These are phyloP conservation scores for Anguilla japonica DNA, from an alignment of 2,113 vertebrate genomes.

Conservation along the genomic window DNA sequence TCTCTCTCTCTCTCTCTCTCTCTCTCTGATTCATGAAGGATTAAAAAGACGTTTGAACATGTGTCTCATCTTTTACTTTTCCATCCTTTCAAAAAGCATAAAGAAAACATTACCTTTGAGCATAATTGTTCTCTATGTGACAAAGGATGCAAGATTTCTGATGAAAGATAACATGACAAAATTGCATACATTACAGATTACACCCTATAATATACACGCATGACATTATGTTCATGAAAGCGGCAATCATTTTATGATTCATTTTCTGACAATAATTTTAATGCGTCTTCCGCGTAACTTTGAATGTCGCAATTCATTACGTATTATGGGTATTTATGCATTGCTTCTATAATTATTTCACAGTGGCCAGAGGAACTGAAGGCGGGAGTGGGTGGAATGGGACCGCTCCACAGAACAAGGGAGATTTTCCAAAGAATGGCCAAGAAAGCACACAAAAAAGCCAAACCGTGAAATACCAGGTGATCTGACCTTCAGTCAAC, in stretches of 20 bases:
- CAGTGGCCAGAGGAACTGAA: background rate
- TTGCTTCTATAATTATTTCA: background rate
- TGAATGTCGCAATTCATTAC: background rate
- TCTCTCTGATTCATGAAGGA: background rate
- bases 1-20: too few species aligned
- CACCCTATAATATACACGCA: background rate
- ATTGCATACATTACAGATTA: background rate
- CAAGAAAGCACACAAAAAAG: background rate
- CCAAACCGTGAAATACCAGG: background rate
- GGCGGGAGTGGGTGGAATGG: background rate
- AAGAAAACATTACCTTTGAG: background rate
- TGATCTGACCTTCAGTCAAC: slow-evolving; percentile 9
- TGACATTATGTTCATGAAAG: background rate
- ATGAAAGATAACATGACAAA: background rate
- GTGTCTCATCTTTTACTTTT: background rate
- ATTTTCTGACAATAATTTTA: background rate
- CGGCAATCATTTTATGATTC: background rate
- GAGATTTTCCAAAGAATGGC: background rate
- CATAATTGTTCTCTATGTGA: background rate
- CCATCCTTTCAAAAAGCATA: background rate
- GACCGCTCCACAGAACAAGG: background rate
- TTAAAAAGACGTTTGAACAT: background rate
- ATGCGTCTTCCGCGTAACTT: background rate
- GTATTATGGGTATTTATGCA: background rate
- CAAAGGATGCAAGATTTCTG: background rate